These are phyloP conservation scores for Macrosteles quadrilineatus DNA, from an alignment of 1,140 invertebrate species.

Conservation along the genomic window DNA sequence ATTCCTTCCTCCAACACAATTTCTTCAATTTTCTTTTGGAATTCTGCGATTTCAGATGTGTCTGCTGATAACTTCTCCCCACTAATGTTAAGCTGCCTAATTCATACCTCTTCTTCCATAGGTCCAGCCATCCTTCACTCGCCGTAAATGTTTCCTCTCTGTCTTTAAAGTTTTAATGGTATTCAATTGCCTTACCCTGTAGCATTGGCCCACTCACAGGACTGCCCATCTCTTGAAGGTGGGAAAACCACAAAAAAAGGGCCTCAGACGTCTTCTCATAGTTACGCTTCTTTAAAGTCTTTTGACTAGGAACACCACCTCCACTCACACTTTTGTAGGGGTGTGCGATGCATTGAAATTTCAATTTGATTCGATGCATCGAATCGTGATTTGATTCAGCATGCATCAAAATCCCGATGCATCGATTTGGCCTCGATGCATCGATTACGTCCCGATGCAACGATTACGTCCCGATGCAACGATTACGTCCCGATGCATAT, in stretches of 20 bases:
- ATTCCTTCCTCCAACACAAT: neutral
- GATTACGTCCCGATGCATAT: too few relatives aligned
- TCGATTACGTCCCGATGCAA: too few relatives aligned
- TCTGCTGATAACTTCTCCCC: neutral
- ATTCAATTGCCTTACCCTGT: conserved; percentile 12
- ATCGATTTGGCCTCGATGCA: too few relatives aligned
- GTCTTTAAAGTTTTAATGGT: conserved; percentile 26
- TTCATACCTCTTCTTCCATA: conserved; percentile 24
- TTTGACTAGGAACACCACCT: neutral
- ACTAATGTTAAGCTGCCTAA: conserved; percentile 44
- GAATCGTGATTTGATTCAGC: too few relatives aligned
- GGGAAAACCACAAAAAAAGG: neutral
- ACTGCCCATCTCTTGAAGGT: neutral
- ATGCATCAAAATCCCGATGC: too few relatives aligned
- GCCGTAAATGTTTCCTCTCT: conserved; percentile 12
- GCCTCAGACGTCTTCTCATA: conserved; percentile 11
- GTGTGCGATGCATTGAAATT: too few relatives aligned
- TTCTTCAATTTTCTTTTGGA: neutral
- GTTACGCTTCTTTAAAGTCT: neutral
- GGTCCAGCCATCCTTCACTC: conserved; percentile 15
- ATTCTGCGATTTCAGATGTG: neutral
- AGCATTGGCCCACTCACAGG: neutral
- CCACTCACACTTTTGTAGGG: neutral
- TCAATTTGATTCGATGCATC: too few relatives aligned
- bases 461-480: too few relatives aligned